Conservation (phyloP, 2,888 invertebrate genomes). For the Ormyrus nitidulus region DNA sequence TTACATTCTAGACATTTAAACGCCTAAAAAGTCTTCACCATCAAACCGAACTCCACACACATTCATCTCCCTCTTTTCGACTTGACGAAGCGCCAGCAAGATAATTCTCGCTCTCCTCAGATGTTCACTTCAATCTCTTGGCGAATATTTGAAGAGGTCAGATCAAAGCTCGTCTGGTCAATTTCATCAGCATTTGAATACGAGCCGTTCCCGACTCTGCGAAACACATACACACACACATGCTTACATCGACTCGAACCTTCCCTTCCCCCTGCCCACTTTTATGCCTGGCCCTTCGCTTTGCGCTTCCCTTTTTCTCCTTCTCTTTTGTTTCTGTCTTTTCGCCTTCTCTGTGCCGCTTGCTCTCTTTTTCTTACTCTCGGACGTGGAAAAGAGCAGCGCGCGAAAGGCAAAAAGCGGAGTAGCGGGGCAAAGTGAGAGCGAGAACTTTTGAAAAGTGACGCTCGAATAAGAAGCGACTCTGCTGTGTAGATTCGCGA, state of each 20-base stretch:
- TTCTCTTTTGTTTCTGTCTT: conserved; percentile 54
- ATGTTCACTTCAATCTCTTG: conserved; percentile 75
- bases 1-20: too few relatives aligned
- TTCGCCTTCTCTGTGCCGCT: conserved; percentile 16
- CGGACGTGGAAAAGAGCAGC: conserved; percentile 25
- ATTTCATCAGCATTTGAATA: conserved; percentile 76
- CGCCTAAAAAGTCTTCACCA: too few relatives aligned
- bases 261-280: conserved; percentile 47
- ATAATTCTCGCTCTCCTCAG: conserved; percentile 70
- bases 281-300: conserved; percentile 22
- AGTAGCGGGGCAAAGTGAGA: not conserved
- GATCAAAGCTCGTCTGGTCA: conserved; percentile 76
- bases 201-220: conserved; percentile 60
- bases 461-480: conserved; percentile 63
- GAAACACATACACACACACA: conserved; percentile 30
- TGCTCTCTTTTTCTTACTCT: conserved; percentile 8
- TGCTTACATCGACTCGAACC: conserved; percentile 3
- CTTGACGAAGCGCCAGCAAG: conserved; percentile 54
- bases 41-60: too few relatives aligned
- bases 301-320: conserved; percentile 52
- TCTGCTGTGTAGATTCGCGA: not conserved
- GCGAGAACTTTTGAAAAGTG: conserved; percentile 65
- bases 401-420: conserved; percentile 21
- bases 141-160: conserved; percentile 74
- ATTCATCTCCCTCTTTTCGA: conserved; percentile 55